Percentiles rank a stretch among this genome's conserved stretches.
Conservation (phyloP, 1,140 invertebrate species). For the Drosophila serrata region DNA sequence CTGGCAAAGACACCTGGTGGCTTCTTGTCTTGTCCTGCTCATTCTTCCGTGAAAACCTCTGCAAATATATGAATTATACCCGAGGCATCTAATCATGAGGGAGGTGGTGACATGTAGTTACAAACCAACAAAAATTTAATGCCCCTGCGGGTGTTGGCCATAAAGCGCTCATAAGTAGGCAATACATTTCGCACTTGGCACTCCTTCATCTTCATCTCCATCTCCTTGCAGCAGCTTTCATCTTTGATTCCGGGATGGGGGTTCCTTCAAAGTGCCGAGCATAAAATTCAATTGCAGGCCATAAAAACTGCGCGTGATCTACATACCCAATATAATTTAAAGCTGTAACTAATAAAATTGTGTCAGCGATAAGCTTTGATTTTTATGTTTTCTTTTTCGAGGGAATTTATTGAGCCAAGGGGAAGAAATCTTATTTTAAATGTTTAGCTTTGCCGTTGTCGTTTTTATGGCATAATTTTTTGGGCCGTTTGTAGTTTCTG, state of each 20-base stretch:
- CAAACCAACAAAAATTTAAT: constrained; percentile 11
- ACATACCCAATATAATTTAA: constrained; percentile 74
- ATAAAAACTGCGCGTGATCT: constrained; percentile 76
- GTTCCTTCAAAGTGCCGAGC: constrained; percentile 10
- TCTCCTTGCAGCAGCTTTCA: neutral
- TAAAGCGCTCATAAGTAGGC: constrained; percentile 67
- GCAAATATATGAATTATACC: constrained; percentile 53
- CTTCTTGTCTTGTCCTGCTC: constrained; percentile 15
- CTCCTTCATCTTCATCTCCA: neutral
- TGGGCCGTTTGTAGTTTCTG: constrained; percentile 62
- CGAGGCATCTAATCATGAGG: constrained; percentile 56
- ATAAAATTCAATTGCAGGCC: constrained; percentile 79
- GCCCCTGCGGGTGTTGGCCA: constrained; percentile 38
- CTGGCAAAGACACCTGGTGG: constrained; percentile 39
- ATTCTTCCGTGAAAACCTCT: constrained; percentile 21
- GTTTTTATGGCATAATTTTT: constrained; percentile 72
- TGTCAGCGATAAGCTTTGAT: constrained; percentile 73
- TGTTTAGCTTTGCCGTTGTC: constrained; percentile 62
- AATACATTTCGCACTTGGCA: constrained; percentile 30
- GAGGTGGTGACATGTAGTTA: constrained; percentile 5
- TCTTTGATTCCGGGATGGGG: neutral
- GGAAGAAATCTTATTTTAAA: constrained; percentile 73
- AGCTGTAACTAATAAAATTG: constrained; percentile 79
- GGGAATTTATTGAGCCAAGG: constrained; percentile 60
- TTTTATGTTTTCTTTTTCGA: constrained; percentile 57